Evolutionary conservation across 2,797 vertebrate genomes (phyloP).

Genomic region (Nyctalus aviator): DNA sequence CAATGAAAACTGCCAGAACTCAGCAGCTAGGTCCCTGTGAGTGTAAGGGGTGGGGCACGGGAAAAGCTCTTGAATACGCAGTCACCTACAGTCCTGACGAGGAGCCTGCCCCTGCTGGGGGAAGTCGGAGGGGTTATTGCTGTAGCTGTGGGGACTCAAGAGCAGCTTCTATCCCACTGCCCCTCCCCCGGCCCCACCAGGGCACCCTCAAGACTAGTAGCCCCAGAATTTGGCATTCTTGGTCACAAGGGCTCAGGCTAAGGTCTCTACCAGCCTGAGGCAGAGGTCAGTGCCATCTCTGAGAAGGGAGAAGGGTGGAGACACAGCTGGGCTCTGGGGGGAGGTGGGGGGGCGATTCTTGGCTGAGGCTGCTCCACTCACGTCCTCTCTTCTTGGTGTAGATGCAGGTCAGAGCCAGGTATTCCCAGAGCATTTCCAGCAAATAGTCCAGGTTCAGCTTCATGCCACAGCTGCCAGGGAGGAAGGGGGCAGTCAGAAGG

Average conservation of each 20-base stretch:
- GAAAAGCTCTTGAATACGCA: background rate
- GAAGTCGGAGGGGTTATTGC: background rate
- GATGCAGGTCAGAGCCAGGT: constrained; percentile 97
- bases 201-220: background rate
- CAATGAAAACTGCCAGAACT: background rate
- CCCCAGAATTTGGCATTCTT: background rate
- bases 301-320: background rate
- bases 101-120: background rate
- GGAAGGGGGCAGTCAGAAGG: background rate
- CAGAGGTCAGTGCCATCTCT: background rate
- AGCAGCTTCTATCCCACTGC: background rate
- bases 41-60: too few species aligned
- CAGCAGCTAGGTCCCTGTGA: background rate
- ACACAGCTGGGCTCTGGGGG: background rate
- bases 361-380: constrained; percentile 79
- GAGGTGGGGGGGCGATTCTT: background rate
- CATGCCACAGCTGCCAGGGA: constrained; percentile 94
- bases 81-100: accelerated
- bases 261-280: background rate
- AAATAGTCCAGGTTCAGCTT: constrained; percentile 98
- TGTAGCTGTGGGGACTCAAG: background rate
- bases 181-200: accelerated
- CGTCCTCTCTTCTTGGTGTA: constrained; percentile 99
- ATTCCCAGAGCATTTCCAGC: constrained; percentile 97
- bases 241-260: background rate